Evolutionary conservation across 2,888 invertebrate species (phyloP).

Genomic region (Rhagonycha fulva): DNA sequence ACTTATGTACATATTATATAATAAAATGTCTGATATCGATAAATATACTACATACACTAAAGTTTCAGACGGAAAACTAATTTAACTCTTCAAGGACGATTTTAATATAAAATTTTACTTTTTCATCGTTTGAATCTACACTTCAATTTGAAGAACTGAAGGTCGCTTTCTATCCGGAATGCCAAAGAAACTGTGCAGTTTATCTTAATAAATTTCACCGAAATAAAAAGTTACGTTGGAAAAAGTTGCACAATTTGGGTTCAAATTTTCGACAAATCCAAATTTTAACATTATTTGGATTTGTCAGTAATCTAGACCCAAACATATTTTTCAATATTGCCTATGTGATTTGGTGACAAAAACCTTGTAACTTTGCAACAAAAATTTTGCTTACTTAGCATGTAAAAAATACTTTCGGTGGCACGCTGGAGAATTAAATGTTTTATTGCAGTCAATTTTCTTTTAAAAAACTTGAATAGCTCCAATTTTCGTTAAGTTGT

Average conservation of each 20-base stretch:
- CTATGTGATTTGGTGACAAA: too few relatives aligned
- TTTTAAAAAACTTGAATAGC: too few relatives aligned
- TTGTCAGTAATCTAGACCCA: background rate
- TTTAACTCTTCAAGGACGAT: background rate
- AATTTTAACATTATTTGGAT: background rate
- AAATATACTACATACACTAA: background rate
- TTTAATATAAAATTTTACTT: background rate
- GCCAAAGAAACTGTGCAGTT: too few relatives aligned
- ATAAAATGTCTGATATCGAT: background rate
- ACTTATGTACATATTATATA: background rate
- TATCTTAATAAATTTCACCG: background rate
- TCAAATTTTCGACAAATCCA: background rate
- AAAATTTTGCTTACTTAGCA: too few relatives aligned
- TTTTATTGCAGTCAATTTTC: too few relatives aligned
- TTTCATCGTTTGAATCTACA: background rate
- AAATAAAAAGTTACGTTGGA: background rate
- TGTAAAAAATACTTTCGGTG: too few relatives aligned
- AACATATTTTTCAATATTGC: background rate
- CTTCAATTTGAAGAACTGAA: background rate
- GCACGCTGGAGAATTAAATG: too few relatives aligned
- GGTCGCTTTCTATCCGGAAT: too few relatives aligned
- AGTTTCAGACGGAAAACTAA: background rate
- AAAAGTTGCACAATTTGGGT: background rate
- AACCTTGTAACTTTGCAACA: too few relatives aligned
- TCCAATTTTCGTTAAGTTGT: too few relatives aligned